These are phyloP conservation scores for Erpornis zantholeuca DNA, from an alignment of 2,113 vertebrate genomes.

Conservation along the genomic window DNA sequence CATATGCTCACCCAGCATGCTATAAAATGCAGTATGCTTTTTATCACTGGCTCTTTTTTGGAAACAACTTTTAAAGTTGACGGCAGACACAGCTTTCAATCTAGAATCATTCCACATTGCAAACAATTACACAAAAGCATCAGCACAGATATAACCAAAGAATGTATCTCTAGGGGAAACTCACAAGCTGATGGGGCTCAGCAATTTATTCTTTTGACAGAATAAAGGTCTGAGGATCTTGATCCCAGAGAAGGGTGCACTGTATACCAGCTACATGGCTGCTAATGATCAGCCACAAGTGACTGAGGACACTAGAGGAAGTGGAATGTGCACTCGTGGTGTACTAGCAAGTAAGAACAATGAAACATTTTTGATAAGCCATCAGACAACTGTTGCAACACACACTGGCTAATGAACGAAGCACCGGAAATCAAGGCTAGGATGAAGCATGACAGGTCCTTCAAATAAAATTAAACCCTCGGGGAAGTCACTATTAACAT, in stretches of 20 bases:
- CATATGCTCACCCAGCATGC: background rate
- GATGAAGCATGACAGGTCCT: background rate
- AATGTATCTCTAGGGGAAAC: background rate
- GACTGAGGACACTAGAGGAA: background rate
- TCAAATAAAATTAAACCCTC: background rate
- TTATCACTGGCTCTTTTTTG: background rate
- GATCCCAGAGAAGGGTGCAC: background rate
- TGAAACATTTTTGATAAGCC: background rate
- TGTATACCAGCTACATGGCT: background rate
- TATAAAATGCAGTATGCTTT: background rate
- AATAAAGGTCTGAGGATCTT: background rate
- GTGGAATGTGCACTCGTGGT: rapidly evolving
- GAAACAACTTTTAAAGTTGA: background rate
- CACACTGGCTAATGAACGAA: background rate
- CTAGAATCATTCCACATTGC: background rate
- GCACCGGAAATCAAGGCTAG: background rate
- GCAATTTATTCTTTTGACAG: background rate
- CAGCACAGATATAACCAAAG: background rate
- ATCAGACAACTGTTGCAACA: background rate
- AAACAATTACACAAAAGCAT: background rate
- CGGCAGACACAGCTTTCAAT: background rate
- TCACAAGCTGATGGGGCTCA: background rate
- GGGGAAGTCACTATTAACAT: background rate
- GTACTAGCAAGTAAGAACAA: background rate
- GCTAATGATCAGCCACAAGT: background rate